Percentiles rank a stretch among this genome's conserved stretches.
phyloP scores from a whole-genome alignment of 2,888 invertebrate genomes.

The Volucella inflata region DNA sequence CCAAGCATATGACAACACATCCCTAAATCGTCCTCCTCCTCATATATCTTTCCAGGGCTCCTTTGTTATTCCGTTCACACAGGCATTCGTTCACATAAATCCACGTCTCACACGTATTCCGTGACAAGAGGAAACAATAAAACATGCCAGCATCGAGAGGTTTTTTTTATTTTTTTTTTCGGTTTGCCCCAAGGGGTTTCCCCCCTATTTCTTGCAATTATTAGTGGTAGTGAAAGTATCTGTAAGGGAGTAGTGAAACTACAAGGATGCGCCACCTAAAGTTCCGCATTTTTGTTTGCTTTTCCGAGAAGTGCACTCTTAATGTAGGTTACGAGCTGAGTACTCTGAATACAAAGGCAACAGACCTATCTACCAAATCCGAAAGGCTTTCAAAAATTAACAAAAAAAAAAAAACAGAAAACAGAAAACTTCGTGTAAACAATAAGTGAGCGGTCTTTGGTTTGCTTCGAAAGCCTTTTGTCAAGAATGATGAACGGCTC shows the following conservation, averaged over 20 bases:
- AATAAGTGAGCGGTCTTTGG: constrained; percentile 60
- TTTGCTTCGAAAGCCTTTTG: constrained; percentile 58
- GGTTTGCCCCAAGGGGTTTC: neutral
- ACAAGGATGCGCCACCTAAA: neutral
- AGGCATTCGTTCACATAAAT: constrained; percentile 29
- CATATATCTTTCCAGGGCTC: neutral
- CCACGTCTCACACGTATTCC: constrained; percentile 27
- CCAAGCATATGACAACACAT: constrained; percentile 52
- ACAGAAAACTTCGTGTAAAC: constrained; percentile 18
- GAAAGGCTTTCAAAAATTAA: neutral
- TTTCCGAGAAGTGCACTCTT: neutral
- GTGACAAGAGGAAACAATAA: constrained; percentile 25
- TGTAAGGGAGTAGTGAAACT: neutral
- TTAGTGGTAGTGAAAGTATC: constrained; percentile 9
- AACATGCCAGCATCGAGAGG: constrained; percentile 32
- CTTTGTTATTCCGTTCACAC: constrained; percentile 53
- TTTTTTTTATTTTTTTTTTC: neutral
- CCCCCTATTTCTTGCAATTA: constrained; percentile 24
- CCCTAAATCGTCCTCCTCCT: constrained; percentile 20
- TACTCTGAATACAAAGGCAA: neutral
- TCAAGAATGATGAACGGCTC: constrained; percentile 52
- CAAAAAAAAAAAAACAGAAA: no score
- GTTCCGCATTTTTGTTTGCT: constrained; percentile 18
- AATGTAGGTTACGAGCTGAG: constrained; percentile 32
- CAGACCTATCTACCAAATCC: neutral